These are phyloP conservation scores for Hyles lineata DNA, from an alignment of 2,888 invertebrate species.

Conservation along the genomic window DNA sequence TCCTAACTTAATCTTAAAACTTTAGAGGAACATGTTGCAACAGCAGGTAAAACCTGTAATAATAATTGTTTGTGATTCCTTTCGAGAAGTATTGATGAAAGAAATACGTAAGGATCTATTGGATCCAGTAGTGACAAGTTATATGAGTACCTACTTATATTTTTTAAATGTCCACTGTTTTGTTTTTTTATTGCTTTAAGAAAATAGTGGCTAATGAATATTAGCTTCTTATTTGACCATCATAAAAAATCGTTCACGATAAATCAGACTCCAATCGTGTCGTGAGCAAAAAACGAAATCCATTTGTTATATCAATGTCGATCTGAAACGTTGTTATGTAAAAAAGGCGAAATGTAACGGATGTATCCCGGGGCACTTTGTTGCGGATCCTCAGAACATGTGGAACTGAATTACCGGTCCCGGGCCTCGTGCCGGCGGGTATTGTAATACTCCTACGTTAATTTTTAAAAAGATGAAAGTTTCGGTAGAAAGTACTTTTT, in stretches of 20 bases:
- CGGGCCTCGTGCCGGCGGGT: neutral
- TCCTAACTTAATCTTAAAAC: no score
- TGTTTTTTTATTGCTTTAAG: no score
- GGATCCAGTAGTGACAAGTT: no score
- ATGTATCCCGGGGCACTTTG: slow-evolving; percentile 1
- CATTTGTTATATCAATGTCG: slow-evolving; percentile 24
- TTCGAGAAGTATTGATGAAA: no score
- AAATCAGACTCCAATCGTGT: slow-evolving; percentile 4
- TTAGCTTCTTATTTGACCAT: no score
- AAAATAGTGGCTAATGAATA: no score
- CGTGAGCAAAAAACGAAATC: neutral
- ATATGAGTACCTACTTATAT: no score
- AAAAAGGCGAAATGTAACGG: slow-evolving; percentile 19
- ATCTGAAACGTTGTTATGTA: slow-evolving; percentile 28
- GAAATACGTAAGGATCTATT: no score
- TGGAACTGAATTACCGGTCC: neutral
- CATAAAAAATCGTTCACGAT: neutral
- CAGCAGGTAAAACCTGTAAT: neutral
- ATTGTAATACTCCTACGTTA: neutral
- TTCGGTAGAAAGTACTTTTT: neutral
- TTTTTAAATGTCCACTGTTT: no score
- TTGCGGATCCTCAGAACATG: slow-evolving; percentile 13
- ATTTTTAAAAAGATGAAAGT: neutral
- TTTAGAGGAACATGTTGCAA: no score
- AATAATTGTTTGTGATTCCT: neutral